Percentiles rank a stretch among this genome's conserved stretches.
These are phyloP conservation scores for Amphiura filiformis DNA, from an alignment of 35 echinoderm and acorn worm genomes.

Conservation along the genomic window DNA sequence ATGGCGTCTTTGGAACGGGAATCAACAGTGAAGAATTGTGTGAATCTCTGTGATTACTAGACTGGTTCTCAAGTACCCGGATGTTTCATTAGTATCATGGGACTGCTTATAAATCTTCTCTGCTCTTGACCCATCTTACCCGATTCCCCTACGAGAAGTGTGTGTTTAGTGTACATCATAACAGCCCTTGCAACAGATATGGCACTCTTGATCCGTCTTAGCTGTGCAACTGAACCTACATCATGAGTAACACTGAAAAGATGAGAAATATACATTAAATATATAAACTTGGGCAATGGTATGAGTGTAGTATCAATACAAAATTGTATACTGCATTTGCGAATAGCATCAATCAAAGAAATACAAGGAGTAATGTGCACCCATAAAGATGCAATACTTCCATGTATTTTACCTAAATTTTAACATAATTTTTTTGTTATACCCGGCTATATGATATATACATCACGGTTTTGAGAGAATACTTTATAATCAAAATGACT, in stretches of 20 bases:
- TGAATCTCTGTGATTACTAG: too few relatives aligned
- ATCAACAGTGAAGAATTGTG: too few relatives aligned
- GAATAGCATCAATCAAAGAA: neutral
- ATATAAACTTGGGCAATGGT: neutral
- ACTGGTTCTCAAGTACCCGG: too few relatives aligned
- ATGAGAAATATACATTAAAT: neutral
- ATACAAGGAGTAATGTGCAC: neutral
- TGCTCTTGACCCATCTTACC: too few relatives aligned
- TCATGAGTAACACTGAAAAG: constrained; percentile 46
- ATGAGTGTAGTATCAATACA: neutral
- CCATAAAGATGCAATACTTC: too few relatives aligned
- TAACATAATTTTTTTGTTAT: neutral
- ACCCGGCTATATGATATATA: too few relatives aligned
- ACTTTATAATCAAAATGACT: too few relatives aligned
- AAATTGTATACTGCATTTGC: neutral
- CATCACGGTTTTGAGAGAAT: too few relatives aligned
- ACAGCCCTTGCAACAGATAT: constrained; percentile 63
- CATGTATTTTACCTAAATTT: neutral
- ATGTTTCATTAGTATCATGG: too few relatives aligned
- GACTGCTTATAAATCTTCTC: too few relatives aligned
- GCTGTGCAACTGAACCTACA: constrained; percentile 63
- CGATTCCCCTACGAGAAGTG: constrained; percentile 71
- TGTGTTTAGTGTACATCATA: constrained; percentile 76
- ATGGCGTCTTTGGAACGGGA: too few relatives aligned
- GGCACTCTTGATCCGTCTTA: constrained; percentile 63